Conservation (phyloP, 2,113 vertebrate species). For the Nothobranchius kuhntae region DNA sequence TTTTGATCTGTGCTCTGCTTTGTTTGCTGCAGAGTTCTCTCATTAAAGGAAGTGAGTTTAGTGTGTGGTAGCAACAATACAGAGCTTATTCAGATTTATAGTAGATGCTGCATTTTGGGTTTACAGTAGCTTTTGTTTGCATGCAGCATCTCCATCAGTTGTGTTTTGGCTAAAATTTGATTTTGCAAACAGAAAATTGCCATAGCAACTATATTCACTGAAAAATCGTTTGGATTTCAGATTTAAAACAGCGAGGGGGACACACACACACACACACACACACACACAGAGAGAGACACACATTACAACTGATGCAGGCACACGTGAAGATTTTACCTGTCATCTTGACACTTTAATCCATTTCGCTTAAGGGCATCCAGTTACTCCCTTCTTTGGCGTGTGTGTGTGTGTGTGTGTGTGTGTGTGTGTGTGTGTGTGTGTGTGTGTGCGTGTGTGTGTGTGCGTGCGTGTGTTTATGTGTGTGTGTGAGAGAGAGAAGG, state of each 20-base stretch:
- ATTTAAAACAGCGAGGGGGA: slow-evolving; percentile 1
- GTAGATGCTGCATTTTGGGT: no score
- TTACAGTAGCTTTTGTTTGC: not conserved
- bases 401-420: slow-evolving; percentile 28
- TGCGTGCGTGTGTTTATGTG: slow-evolving; percentile 32
- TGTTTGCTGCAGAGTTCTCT: not conserved
- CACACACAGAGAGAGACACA: not conserved
- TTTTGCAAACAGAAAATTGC: not conserved
- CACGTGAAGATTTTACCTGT: slow-evolving; percentile 26
- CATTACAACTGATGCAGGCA: not conserved
- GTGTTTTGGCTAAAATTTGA: not conserved
- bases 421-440: not conserved
- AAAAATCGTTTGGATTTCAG: not conserved
- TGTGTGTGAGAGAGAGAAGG: slow-evolving; percentile 4
- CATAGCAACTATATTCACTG: not conserved
- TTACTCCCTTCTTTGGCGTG: slow-evolving; percentile 48
- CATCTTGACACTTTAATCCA: slow-evolving; percentile 59
- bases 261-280: not conserved
- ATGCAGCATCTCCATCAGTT: not conserved
- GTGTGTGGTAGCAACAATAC: not conserved
- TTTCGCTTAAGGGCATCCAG: slow-evolving; percentile 48
- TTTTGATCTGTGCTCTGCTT: not conserved
- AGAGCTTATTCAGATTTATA: not conserved
- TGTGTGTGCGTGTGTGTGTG: slow-evolving; percentile 32
- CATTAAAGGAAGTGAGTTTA: not conserved